These are phyloP conservation scores for Rhinopithecus roxellana DNA, from an alignment of 2,113 vertebrate species.

Conservation along the genomic window DNA sequence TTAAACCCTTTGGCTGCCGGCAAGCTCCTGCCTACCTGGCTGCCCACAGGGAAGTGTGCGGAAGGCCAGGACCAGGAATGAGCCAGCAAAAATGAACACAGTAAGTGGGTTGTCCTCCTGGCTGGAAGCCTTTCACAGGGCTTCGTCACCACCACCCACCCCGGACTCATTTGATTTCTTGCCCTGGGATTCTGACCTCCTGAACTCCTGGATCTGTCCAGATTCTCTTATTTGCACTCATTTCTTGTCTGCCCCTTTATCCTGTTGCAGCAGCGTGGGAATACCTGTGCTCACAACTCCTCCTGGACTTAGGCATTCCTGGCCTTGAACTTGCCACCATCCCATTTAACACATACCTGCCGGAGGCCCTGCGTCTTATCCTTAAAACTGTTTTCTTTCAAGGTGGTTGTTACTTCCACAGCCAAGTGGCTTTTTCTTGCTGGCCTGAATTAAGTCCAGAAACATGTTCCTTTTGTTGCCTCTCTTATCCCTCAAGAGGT, in stretches of 20 bases:
- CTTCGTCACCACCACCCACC: not conserved
- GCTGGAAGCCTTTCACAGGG: not conserved
- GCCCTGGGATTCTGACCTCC: not conserved
- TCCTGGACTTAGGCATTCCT: not conserved
- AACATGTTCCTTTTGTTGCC: not conserved
- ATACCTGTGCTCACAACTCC: not conserved
- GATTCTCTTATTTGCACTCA: no score
- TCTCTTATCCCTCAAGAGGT: not conserved
- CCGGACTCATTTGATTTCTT: not conserved
- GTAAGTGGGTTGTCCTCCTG: not conserved
- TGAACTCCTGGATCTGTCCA: not conserved
- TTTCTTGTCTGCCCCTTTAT: not conserved
- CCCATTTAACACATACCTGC: not conserved
- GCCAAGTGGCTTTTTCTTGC: not conserved
- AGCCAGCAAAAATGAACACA: not conserved
- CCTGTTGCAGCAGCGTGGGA: accelerated
- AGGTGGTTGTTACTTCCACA: not conserved
- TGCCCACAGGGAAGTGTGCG: not conserved
- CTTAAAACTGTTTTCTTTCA: not conserved
- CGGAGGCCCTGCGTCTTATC: not conserved
- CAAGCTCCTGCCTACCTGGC: not conserved
- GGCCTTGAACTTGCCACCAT: not conserved
- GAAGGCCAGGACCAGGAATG: not conserved
- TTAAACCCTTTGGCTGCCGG: not conserved
- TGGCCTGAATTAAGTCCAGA: not conserved